Evolutionary conservation across 2,888 invertebrate species (phyloP).

Genomic region (Lepidocyrtinus sp.): DNA sequence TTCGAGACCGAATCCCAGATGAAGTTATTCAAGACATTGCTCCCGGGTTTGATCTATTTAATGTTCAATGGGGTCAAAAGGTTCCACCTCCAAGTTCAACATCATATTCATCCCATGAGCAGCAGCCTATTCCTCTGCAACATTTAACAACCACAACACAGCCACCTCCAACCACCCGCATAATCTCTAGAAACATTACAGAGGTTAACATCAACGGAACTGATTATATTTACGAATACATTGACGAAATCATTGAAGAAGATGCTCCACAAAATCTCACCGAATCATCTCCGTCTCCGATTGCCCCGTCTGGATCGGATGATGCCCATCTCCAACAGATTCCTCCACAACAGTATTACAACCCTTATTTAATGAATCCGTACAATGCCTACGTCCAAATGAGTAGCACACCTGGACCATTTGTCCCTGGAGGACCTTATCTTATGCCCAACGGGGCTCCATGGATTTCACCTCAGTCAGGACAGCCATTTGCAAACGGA

Average conservation of each 20-base stretch:
- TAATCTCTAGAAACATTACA: slow-evolving; percentile 43
- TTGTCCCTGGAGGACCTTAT: slow-evolving; percentile 13
- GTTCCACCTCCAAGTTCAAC: slow-evolving; percentile 47
- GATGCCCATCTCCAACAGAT: background rate
- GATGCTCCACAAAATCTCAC: slow-evolving; percentile 32
- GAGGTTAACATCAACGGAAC: slow-evolving; percentile 48
- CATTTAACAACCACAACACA: slow-evolving; percentile 16
- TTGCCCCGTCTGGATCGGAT: background rate
- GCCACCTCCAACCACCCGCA: slow-evolving; percentile 45
- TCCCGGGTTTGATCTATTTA: slow-evolving; percentile 49
- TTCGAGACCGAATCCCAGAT: slow-evolving; percentile 44
- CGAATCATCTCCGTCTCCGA: background rate
- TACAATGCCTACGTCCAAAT: slow-evolving; percentile 37
- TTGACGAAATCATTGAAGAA: slow-evolving; percentile 48
- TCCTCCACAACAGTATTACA: slow-evolving; percentile 40
- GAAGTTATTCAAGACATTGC: slow-evolving; percentile 55
- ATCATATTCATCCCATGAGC: slow-evolving; percentile 46
- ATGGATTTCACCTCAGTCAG: slow-evolving; percentile 28
- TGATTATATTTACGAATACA: slow-evolving; percentile 44
- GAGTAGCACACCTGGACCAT: slow-evolving; percentile 40
- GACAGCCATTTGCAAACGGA: slow-evolving; percentile 17
- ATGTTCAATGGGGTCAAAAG: slow-evolving; percentile 52
- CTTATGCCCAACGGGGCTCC: slow-evolving; percentile 22
- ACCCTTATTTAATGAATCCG: slow-evolving; percentile 40
- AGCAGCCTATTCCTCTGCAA: slow-evolving; percentile 32